A percentile compares a stretch with the other conserved stretches of the same genome.
phyloP scores from a whole-genome alignment of 2,888 invertebrate species.

The Troglohyphantes excavatus region DNA sequence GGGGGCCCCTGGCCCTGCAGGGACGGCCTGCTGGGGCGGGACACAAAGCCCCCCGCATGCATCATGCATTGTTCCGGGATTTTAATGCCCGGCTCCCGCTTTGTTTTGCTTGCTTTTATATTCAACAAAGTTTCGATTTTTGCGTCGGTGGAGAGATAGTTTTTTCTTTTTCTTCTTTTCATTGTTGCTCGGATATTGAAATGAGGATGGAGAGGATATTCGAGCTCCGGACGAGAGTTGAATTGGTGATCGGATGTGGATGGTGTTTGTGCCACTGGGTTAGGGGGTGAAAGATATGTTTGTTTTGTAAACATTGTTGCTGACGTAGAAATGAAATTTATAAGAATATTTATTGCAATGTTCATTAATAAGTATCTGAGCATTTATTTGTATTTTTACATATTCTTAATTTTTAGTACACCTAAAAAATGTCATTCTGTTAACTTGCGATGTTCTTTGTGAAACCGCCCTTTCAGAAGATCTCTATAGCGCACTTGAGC shows the following conservation, averaged over 20 bases:
- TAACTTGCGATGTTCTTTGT: too few species aligned
- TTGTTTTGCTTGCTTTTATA: slow-evolving; percentile 44
- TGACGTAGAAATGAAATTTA: too few species aligned
- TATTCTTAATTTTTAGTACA: too few species aligned
- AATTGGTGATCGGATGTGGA: not conserved
- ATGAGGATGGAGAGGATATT: slow-evolving; percentile 19
- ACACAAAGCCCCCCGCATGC: slow-evolving; percentile 65
- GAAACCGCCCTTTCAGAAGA: too few species aligned
- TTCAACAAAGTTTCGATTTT: slow-evolving; percentile 63
- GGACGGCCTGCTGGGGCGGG: slow-evolving; percentile 39
- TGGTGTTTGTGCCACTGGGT: not conserved
- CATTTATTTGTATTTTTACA: too few species aligned
- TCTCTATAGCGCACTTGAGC: too few species aligned
- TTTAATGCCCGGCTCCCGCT: slow-evolving; percentile 38
- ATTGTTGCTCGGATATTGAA: slow-evolving; percentile 7
- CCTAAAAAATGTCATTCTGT: too few species aligned
- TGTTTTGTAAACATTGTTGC: not conserved
- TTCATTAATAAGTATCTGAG: too few species aligned
- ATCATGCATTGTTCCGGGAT: slow-evolving; percentile 66
- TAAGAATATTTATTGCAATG: too few species aligned
- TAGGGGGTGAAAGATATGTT: not conserved
- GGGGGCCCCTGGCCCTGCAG: slow-evolving; percentile 52
- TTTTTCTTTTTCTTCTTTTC: not conserved
- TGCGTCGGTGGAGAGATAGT: slow-evolving; percentile 3
- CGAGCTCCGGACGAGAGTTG: not conserved